Conservation (phyloP, 2,888 invertebrate genomes). For the Sminthurides aquaticus region DNA sequence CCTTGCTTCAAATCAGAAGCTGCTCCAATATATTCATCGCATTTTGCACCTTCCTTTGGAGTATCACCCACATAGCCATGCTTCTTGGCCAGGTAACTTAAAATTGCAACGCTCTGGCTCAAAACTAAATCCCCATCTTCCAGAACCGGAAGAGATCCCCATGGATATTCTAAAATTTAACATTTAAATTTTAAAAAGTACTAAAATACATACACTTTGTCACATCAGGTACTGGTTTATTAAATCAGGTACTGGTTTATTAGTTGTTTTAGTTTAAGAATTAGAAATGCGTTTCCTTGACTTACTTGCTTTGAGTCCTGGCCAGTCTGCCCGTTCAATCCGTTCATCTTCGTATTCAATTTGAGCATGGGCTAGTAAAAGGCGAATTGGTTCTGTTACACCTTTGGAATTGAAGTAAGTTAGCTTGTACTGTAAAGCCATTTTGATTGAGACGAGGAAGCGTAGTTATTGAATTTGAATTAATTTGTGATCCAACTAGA, state of each 20-base stretch:
- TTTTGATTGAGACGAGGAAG: too few species aligned
- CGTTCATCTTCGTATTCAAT: slow-evolving; percentile 7
- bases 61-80: slow-evolving; percentile 1
- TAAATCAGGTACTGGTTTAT: too few species aligned
- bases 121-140: slow-evolving; percentile 6
- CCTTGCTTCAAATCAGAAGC: slow-evolving; percentile 4
- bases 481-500: too few species aligned
- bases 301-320: not conserved
- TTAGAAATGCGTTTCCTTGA: too few species aligned
- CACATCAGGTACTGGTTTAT: too few species aligned
- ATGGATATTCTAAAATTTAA: too few species aligned
- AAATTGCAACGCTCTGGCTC: slow-evolving; percentile 1
- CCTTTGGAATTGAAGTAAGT: slow-evolving; percentile 1
- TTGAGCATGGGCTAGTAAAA: slow-evolving; percentile 4
- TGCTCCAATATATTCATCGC: slow-evolving; percentile 11
- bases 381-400: not conserved
- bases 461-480: too few species aligned
- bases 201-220: too few species aligned
- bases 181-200: too few species aligned
- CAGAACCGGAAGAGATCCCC: slow-evolving; percentile 11
- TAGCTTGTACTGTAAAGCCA: slow-evolving; percentile 2
- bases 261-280: too few species aligned
- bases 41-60: slow-evolving; percentile 5
- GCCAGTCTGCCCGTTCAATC: not conserved
- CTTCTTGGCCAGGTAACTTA: slow-evolving; percentile 9